Evolutionary conservation across 92 coral and sea anemone species (phyloP).

Genomic region (Palythoa grandis): DNA sequence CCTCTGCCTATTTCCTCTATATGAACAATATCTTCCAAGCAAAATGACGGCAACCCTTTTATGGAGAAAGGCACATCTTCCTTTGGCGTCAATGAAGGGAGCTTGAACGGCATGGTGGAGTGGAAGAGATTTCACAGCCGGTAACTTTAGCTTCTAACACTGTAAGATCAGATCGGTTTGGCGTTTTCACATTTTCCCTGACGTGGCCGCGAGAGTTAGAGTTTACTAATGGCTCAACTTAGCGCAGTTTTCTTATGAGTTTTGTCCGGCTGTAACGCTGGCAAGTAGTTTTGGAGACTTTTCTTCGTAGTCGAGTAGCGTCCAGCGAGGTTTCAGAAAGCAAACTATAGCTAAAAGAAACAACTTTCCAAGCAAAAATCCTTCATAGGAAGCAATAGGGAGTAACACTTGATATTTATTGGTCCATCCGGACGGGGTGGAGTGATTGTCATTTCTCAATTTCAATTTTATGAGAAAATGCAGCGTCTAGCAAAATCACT

Average conservation of each 20-base stretch:
- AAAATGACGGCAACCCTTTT: constrained; percentile 42
- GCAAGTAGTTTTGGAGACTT: constrained; percentile 16
- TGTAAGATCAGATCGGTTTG: background rate
- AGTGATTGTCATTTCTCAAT: no score
- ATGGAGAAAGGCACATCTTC: background rate
- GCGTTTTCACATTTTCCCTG: constrained; percentile 6
- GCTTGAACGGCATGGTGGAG: constrained; percentile 42
- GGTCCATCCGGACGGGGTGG: constrained; percentile 2
- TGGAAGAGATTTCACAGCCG: constrained; percentile 5
- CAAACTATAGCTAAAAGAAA: no score
- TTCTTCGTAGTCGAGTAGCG: constrained; percentile 13
- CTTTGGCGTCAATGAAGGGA: constrained; percentile 1
- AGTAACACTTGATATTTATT: background rate
- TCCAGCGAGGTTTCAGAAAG: constrained; percentile 3
- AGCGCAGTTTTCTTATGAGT: background rate
- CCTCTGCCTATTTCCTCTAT: constrained; percentile 61
- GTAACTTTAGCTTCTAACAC: constrained; percentile 8
- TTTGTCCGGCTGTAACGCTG: background rate
- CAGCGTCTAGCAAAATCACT: constrained; percentile 4
- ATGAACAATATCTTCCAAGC: constrained; percentile 43
- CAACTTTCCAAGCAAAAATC: background rate
- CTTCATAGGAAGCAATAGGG: background rate
- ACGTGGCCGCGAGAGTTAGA: background rate
- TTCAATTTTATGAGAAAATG: background rate
- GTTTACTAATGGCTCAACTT: no score